Conservation (phyloP, 2,797 vertebrate species). For the Tachyglossus aculeatus region DNA sequence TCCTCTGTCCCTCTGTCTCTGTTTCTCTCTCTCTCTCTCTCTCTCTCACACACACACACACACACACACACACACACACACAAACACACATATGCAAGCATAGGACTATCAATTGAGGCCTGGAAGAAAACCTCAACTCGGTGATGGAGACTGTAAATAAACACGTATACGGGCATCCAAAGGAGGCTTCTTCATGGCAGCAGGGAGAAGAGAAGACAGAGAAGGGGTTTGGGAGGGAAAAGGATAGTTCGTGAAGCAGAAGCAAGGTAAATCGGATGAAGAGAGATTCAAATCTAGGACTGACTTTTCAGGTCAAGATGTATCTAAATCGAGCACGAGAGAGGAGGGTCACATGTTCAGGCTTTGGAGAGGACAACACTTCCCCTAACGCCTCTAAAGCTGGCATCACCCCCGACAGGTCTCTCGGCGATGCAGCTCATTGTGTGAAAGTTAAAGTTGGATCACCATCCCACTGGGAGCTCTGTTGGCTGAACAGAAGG, state of each 20-base stretch:
- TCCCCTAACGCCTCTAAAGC: constrained; percentile 58
- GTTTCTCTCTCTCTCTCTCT: too few relatives aligned
- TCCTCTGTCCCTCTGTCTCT: too few relatives aligned
- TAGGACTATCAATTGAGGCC: neutral
- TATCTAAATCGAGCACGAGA: constrained; percentile 64
- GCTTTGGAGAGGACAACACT: constrained; percentile 68
- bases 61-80: constrained; percentile 8
- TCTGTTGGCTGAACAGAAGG: constrained; percentile 48
- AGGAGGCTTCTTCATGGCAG: neutral
- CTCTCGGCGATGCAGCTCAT: constrained; percentile 59
- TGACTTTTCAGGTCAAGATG: constrained; percentile 72
- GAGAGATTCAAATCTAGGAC: constrained; percentile 35
- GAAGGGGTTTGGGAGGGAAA: neutral
- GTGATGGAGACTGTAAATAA: constrained; percentile 1
- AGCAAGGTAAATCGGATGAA: constrained; percentile 41
- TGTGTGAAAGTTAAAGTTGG: constrained; percentile 70
- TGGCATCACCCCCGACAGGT: constrained; percentile 61
- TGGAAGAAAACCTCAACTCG: neutral
- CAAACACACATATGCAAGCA: neutral
- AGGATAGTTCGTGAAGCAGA: neutral
- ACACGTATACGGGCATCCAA: neutral
- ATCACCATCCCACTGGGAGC: constrained; percentile 58
- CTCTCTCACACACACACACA: too few relatives aligned
- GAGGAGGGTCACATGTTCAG: constrained; percentile 70
- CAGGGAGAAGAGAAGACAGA: neutral